A percentile compares a stretch with the other conserved stretches of the same genome.
Evolutionary conservation across 2,888 invertebrate genomes (phyloP).

Genomic region (Pimpla rufipes): DNA sequence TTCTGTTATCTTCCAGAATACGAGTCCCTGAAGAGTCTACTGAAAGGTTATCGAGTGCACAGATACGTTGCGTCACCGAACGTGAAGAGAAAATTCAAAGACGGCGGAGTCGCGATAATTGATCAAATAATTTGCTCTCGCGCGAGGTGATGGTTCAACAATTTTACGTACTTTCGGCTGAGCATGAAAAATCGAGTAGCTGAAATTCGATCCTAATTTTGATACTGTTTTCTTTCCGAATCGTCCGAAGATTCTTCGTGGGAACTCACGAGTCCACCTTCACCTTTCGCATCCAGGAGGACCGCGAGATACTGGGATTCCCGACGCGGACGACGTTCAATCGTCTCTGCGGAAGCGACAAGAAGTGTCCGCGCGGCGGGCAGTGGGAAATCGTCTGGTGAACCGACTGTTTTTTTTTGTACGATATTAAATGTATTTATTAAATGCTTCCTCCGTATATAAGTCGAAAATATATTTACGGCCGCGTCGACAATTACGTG

Average conservation of each 20-base stretch:
- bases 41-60: slow-evolving; percentile 85
- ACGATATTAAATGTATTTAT: not conserved
- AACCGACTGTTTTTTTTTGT: too few species aligned
- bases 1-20: slow-evolving; percentile 85
- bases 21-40: slow-evolving; percentile 84
- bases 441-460: too few species aligned
- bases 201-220: not conserved
- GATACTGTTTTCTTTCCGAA: slow-evolving; percentile 48
- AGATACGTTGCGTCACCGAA: slow-evolving; percentile 85
- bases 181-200: not conserved
- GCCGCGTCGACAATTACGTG: too few species aligned
- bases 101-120: slow-evolving; percentile 96
- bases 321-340: slow-evolving; percentile 94
- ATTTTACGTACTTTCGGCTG: slow-evolving; percentile 1
- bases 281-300: slow-evolving; percentile 98
- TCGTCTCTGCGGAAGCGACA: slow-evolving; percentile 89
- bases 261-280: slow-evolving; percentile 98
- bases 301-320: slow-evolving; percentile 97
- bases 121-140: slow-evolving; percentile 98
- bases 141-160: slow-evolving; percentile 87
- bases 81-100: slow-evolving; percentile 88
- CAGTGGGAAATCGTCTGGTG: slow-evolving; percentile 84
- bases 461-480: too few species aligned
- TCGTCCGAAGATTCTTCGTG: slow-evolving; percentile 90
- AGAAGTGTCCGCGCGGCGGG: slow-evolving; percentile 75